Conservation (phyloP, 2,797 vertebrate species). For the Rhinichthys osculus region DNA sequence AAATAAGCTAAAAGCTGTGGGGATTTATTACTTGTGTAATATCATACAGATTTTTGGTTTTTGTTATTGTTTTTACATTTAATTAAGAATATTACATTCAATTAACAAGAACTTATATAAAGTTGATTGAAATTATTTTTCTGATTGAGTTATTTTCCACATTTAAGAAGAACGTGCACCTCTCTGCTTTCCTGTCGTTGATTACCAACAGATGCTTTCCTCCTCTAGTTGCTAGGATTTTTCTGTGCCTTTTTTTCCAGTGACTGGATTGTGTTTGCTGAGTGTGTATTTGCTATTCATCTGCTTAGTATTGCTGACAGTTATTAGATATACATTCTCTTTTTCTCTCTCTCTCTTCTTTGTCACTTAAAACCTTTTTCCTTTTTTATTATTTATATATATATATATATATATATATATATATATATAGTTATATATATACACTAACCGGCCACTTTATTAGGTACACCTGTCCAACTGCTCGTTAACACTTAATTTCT, state of each 20-base stretch:
- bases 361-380: not conserved
- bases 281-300: slow-evolving; percentile 18
- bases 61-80: not conserved
- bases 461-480: too few relatives aligned
- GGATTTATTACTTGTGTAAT: not conserved
- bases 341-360: not conserved
- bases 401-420: not conserved
- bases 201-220: slow-evolving; percentile 25
- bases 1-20: not conserved
- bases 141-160: slow-evolving; percentile 6
- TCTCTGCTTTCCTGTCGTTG: slow-evolving; percentile 1
- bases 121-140: not conserved
- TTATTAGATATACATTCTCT: not conserved
- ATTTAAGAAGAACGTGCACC: not conserved
- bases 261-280: slow-evolving; percentile 42
- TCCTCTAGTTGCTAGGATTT: slow-evolving; percentile 37
- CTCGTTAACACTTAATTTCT: too few relatives aligned
- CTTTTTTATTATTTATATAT: not conserved
- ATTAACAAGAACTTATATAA: not conserved
- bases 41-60: not conserved
- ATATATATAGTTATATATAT: too few relatives aligned
- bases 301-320: slow-evolving; percentile 6
- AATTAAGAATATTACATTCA: not conserved
- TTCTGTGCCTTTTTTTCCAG: slow-evolving; percentile 28
- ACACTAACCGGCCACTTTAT: too few relatives aligned